Conservation (phyloP, 35 echinoderm and acorn worm species). For the Holothuria glaberrima region DNA sequence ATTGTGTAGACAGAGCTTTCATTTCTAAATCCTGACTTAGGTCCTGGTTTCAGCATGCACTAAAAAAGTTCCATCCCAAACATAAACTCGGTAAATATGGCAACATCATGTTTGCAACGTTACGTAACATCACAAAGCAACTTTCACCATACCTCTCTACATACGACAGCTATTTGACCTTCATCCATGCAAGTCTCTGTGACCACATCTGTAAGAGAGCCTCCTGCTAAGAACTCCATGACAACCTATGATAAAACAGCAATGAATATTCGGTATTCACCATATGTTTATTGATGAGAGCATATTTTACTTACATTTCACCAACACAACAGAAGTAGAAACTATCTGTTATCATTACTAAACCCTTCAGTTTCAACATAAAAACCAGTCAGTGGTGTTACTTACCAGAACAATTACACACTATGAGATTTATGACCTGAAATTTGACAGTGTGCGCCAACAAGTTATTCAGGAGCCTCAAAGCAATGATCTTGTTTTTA, state of each 20-base stretch:
- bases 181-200: constrained; percentile 99
- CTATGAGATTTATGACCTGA: too few species aligned
- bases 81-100: background rate
- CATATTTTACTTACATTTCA: background rate
- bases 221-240: constrained; percentile 98
- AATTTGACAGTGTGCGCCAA: too few species aligned
- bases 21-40: too few species aligned
- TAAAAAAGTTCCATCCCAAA: background rate
- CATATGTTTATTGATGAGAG: background rate
- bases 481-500: too few species aligned
- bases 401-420: too few species aligned
- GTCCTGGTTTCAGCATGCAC: too few species aligned
- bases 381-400: too few species aligned
- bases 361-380: too few species aligned
- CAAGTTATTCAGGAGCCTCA: too few species aligned
- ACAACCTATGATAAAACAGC: constrained; percentile 71
- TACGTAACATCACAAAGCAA: background rate
- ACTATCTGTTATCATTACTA: background rate
- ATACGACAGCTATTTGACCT: constrained; percentile 90
- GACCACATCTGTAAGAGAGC: constrained; percentile 96
- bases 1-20: too few species aligned
- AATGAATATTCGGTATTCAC: background rate
- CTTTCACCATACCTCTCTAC: constrained; percentile 76
- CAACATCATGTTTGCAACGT: too few species aligned
- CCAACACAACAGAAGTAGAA: background rate